phyloP scores from a whole-genome alignment of 2,113 vertebrate species.

The Siphamia tubifer region DNA sequence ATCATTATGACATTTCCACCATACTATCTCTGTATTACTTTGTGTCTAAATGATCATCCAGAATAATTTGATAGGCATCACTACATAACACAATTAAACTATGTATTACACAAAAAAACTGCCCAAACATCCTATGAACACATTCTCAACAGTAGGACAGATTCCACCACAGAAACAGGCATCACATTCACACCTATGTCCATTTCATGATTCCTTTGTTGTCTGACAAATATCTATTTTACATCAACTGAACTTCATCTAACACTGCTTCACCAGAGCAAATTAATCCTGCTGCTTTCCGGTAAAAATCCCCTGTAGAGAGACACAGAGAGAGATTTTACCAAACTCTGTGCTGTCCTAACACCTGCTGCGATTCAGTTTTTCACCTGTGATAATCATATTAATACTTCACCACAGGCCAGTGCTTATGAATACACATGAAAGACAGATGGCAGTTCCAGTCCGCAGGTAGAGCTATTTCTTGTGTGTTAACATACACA shows the following conservation, averaged over 20 bases:
- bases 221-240: no score
- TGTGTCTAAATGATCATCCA: no score
- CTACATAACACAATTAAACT: no score
- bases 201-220: no score
- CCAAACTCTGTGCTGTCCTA: background rate
- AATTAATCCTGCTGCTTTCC: background rate
- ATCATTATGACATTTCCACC: no score
- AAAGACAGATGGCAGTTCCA: background rate
- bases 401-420: constrained; percentile 22
- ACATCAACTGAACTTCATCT: constrained; percentile 9
- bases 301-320: background rate
- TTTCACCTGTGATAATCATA: constrained; percentile 34
- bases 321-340: constrained; percentile 6
- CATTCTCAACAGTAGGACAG: no score
- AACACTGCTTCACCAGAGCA: background rate
- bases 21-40: no score
- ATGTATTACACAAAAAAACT: no score
- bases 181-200: no score
- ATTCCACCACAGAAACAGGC: no score
- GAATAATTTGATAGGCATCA: no score
- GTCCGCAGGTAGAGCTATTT: background rate
- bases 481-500: background rate
- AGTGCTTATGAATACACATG: constrained; percentile 20
- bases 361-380: background rate
- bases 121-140: no score